These are phyloP conservation scores for Phoeniculus purpureus DNA, from an alignment of 2,797 vertebrate species.

Conservation along the genomic window DNA sequence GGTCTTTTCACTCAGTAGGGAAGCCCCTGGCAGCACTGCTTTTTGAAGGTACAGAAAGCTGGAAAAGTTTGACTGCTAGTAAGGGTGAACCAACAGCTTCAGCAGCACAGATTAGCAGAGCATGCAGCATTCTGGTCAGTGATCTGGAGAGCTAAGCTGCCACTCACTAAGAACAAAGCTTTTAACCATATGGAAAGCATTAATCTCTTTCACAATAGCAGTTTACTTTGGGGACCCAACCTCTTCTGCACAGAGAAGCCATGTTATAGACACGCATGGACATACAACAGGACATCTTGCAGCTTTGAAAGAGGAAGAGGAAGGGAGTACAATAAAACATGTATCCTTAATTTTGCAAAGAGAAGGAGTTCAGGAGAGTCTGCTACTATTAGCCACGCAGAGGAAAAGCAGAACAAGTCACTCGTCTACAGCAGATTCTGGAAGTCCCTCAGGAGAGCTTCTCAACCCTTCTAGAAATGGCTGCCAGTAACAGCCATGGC, in stretches of 20 bases:
- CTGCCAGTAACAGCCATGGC: background rate
- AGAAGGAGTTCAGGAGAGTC: background rate
- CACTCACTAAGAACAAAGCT: background rate
- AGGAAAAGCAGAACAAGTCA: background rate
- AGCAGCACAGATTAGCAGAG: background rate
- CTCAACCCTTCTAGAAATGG: background rate
- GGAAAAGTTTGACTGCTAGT: background rate
- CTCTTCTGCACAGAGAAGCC: background rate
- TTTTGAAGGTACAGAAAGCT: background rate
- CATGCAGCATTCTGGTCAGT: background rate
- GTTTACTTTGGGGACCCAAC: accelerated
- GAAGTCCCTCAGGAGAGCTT: background rate
- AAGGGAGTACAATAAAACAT: background rate
- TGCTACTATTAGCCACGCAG: background rate
- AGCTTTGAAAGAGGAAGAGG: background rate
- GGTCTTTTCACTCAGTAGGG: background rate
- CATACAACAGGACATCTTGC: background rate
- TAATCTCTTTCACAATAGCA: background rate
- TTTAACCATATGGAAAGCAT: background rate
- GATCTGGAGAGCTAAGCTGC: background rate
- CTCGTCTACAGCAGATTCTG: background rate
- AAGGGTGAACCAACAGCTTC: background rate
- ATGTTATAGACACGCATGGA: background rate
- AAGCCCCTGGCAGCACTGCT: background rate
- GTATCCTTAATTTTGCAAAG: background rate